Conservation (phyloP, 2,113 vertebrate species). For the Toxostoma redivivum region DNA sequence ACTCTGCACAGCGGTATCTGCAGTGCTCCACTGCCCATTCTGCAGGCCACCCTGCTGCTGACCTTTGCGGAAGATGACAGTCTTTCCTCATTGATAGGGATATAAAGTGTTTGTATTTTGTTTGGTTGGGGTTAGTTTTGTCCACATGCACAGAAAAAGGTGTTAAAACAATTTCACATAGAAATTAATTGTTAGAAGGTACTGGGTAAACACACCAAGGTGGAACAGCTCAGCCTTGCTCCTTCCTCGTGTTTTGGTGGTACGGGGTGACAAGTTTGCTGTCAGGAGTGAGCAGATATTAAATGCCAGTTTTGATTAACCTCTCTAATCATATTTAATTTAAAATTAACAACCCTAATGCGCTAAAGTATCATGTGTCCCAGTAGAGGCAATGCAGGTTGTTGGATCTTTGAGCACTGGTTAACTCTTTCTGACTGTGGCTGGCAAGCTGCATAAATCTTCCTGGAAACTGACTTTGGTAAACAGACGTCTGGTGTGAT, state of each 20-base stretch:
- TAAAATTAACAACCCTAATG: not conserved
- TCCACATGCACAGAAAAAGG: not conserved
- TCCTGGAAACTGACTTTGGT: not conserved
- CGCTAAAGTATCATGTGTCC: rapidly evolving
- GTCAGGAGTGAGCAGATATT: not conserved
- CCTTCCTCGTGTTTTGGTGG: not conserved
- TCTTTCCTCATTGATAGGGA: not conserved
- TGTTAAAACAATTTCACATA: not conserved
- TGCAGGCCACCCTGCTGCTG: not conserved
- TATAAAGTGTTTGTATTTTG: not conserved
- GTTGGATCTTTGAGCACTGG: not conserved
- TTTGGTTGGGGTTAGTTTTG: not conserved
- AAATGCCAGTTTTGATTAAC: not conserved
- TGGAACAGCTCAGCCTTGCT: not conserved
- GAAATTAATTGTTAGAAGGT: not conserved
- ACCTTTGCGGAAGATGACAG: not conserved
- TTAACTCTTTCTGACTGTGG: not conserved
- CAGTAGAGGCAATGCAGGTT: not conserved
- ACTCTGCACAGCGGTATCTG: not conserved
- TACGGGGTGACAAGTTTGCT: not conserved
- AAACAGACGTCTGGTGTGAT: not conserved
- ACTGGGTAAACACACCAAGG: not conserved
- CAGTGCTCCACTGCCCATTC: not conserved
- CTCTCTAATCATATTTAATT: not conserved
- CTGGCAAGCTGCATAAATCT: not conserved